Evolutionary conservation across 2,888 invertebrate genomes (phyloP).

Genomic region (Oasisia sp.): DNA sequence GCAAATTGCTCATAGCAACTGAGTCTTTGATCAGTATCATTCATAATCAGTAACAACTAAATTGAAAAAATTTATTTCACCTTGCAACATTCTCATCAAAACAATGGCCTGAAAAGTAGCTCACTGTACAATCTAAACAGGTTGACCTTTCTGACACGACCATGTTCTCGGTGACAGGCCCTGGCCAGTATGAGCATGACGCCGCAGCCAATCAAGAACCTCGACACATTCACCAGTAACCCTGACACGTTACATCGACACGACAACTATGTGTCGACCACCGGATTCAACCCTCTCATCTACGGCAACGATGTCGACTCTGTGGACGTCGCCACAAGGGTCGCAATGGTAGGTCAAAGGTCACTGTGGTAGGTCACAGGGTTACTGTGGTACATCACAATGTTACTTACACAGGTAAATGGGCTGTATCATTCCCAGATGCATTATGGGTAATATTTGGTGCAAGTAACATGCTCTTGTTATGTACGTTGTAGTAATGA

Average conservation of each 20-base stretch:
- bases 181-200: slow-evolving; percentile 77
- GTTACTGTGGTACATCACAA: not conserved
- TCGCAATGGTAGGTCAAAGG: slow-evolving; percentile 84
- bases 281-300: slow-evolving; percentile 83
- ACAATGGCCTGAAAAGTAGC: not conserved
- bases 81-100: too few species aligned
- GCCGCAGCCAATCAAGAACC: slow-evolving; percentile 69
- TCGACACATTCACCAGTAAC: slow-evolving; percentile 65
- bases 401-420: not conserved
- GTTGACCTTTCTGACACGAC: not conserved
- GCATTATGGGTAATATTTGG: not conserved
- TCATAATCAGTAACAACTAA: not conserved
- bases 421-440: not conserved
- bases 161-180: slow-evolving; percentile 70
- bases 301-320: slow-evolving; percentile 84
- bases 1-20: not conserved
- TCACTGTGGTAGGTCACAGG: not conserved
- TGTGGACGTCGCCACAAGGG: slow-evolving; percentile 96
- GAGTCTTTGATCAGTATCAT: not conserved
- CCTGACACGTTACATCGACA: slow-evolving; percentile 59
- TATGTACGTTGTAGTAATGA: not conserved
- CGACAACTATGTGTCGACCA: slow-evolving; percentile 56
- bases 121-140: not conserved
- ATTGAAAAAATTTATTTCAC: not conserved
- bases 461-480: not conserved